phyloP scores from a whole-genome alignment of 2,888 invertebrate genomes.

The Atethmia centrago region DNA sequence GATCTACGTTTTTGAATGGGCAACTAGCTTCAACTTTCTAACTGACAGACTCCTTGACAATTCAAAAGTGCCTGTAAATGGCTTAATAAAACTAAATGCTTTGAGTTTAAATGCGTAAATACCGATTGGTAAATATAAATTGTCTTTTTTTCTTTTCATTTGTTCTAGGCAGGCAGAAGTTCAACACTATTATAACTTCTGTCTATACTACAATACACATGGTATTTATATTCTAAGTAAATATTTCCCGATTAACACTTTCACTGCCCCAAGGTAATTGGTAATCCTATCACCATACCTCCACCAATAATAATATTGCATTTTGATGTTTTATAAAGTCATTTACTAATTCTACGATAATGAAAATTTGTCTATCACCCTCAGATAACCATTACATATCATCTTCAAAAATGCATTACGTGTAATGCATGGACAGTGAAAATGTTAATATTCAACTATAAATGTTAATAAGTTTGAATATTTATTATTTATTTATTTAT shows the following conservation, averaged over 20 bases:
- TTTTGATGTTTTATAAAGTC: no score
- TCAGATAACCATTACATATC: no score
- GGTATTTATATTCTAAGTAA: conserved; percentile 5
- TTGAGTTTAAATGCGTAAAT: conserved; percentile 13
- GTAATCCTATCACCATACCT: no score
- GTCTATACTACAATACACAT: background rate
- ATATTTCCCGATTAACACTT: conserved; percentile 1
- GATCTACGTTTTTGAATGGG: background rate
- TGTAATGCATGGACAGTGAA: no score
- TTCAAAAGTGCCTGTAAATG: no score
- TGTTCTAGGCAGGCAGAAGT: background rate
- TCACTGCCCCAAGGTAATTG: no score
- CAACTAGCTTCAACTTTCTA: no score
- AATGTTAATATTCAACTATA: background rate
- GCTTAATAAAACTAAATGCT: background rate
- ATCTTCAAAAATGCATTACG: no score
- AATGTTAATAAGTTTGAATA: background rate
- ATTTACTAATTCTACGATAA: no score
- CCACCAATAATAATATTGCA: no score
- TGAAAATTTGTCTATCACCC: no score
- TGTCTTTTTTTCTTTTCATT: background rate
- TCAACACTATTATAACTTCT: background rate
- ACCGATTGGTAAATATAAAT: conserved; percentile 2
- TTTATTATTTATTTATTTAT: background rate
- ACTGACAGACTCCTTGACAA: no score